Conservation (phyloP, 2,113 vertebrate genomes). For the Onychostoma macrolepis region DNA sequence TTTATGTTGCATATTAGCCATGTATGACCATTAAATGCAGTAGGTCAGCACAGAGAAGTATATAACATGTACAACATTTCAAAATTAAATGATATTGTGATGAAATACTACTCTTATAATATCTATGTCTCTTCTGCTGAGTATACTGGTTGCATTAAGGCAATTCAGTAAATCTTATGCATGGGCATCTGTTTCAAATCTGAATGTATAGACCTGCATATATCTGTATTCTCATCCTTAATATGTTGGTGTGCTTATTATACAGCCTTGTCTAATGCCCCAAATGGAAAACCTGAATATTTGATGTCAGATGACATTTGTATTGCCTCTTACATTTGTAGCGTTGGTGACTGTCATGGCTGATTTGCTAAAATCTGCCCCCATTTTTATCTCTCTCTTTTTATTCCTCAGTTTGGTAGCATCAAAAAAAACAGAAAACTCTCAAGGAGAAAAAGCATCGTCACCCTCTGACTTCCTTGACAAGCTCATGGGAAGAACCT, state of each 20-base stretch:
- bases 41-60: background rate
- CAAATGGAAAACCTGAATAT: conserved; percentile 27
- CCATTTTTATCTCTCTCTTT: conserved; percentile 28
- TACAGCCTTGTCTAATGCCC: conserved; percentile 10
- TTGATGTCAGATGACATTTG: conserved; percentile 36
- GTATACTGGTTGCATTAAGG: background rate
- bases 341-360: conserved; percentile 36
- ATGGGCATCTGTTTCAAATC: background rate
- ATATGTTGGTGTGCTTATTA: background rate
- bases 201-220: background rate
- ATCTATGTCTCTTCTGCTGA: background rate
- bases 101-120: background rate
- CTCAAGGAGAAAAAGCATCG: conserved; percentile 82
- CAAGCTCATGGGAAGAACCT: conserved; percentile 96
- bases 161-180: background rate
- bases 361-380: conserved; percentile 31
- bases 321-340: background rate
- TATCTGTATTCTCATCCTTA: background rate
- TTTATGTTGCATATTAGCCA: background rate
- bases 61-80: background rate
- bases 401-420: conserved; percentile 81
- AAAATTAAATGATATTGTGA: background rate
- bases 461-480: conserved; percentile 97
- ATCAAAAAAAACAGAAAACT: conserved; percentile 87
- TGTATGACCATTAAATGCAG: background rate